Evolutionary conservation across 53 echinoderm and acorn worm species (phyloP).

Genomic region (Mesocentrotus franciscanus): DNA sequence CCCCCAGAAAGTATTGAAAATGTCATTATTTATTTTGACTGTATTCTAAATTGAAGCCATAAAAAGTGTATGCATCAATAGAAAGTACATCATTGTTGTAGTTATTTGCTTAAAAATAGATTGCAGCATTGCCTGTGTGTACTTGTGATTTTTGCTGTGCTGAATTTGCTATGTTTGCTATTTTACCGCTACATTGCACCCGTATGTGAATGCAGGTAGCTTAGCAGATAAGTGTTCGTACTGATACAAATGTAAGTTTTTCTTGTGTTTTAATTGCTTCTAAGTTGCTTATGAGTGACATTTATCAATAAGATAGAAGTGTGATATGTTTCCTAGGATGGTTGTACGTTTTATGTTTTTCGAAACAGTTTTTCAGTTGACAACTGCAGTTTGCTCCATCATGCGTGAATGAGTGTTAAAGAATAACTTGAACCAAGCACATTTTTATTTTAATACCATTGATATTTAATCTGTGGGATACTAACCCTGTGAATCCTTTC

Average conservation of each 20-base stretch:
- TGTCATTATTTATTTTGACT: neutral
- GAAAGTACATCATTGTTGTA: neutral
- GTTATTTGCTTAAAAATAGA: neutral
- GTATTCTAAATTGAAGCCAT: neutral
- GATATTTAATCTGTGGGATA: too few relatives aligned
- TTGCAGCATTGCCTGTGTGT: neutral
- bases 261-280: neutral
- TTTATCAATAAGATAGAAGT: neutral
- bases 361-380: too few relatives aligned
- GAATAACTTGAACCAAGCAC: neutral
- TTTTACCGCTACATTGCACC: conserved; percentile 22
- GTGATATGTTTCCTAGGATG: neutral
- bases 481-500: too few relatives aligned
- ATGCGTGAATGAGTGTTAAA: neutral
- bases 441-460: too few relatives aligned
- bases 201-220: conserved; percentile 33
- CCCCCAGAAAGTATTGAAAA: neutral
- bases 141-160: conserved; percentile 28
- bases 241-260: neutral
- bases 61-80: neutral
- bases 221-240: neutral
- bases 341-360: neutral
- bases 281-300: neutral
- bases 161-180: neutral
- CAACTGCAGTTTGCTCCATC: too few relatives aligned